Conservation (phyloP, 2,797 vertebrate species). For the Poeciliopsis turneri region DNA sequence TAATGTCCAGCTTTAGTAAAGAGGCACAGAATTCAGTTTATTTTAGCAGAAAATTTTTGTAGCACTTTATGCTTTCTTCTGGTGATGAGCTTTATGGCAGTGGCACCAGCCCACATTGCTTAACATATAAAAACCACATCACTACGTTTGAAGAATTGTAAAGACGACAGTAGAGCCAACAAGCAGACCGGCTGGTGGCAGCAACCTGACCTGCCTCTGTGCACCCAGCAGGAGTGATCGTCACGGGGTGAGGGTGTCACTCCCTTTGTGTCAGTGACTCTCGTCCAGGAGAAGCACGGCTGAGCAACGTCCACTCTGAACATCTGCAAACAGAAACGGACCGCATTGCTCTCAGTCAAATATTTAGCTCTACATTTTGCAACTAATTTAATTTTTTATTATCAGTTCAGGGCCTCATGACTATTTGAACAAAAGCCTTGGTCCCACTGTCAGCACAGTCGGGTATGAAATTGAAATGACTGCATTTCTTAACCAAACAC, state of each 20-base stretch:
- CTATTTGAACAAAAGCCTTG: background rate
- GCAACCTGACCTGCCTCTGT: slow-evolving; percentile 78
- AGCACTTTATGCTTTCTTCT: background rate
- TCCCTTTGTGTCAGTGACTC: slow-evolving; percentile 82
- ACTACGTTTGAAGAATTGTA: background rate
- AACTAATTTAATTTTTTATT: background rate
- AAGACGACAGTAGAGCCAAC: background rate
- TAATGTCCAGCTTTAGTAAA: background rate
- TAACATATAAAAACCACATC: background rate
- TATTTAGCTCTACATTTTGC: background rate
- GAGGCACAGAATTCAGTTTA: background rate
- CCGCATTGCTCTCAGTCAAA: background rate
- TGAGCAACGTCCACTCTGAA: slow-evolving; percentile 87
- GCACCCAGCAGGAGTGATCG: slow-evolving; percentile 95
- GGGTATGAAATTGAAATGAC: background rate
- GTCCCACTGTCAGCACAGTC: slow-evolving; percentile 8
- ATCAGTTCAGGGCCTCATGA: background rate
- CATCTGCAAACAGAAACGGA: slow-evolving; percentile 77
- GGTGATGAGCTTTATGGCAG: background rate
- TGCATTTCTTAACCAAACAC: background rate
- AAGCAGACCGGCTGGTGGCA: background rate
- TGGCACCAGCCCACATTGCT: background rate
- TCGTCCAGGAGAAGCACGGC: slow-evolving; percentile 84
- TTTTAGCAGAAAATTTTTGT: background rate
- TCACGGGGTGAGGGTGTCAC: slow-evolving; percentile 89